Conservation (phyloP, 2,797 vertebrate genomes). For the Morus bassanus region DNA sequence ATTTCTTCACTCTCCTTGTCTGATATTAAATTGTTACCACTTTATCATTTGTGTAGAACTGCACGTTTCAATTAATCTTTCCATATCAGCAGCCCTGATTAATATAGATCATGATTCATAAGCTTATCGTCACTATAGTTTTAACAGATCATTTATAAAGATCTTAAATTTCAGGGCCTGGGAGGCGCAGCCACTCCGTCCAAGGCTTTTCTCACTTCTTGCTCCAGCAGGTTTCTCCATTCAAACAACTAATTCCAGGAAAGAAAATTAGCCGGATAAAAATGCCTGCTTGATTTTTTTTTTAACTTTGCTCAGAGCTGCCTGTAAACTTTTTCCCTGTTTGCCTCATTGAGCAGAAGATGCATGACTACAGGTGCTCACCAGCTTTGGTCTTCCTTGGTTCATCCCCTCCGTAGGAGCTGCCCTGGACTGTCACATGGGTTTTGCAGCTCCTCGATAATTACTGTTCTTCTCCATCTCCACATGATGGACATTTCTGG, state of each 20-base stretch:
- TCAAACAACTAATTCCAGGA: slow-evolving; percentile 74
- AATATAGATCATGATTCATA: slow-evolving; percentile 98
- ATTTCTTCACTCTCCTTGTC: slow-evolving; percentile 96
- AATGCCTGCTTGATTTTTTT: background rate
- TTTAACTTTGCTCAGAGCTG: background rate
- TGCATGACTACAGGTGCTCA: background rate
- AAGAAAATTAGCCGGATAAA: slow-evolving; percentile 73
- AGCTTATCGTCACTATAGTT: slow-evolving; percentile 97
- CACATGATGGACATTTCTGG: rapidly evolving
- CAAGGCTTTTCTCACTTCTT: slow-evolving; percentile 76
- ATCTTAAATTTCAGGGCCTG: slow-evolving; percentile 86
- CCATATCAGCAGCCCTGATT: slow-evolving; percentile 90
- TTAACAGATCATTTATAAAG: slow-evolving; percentile 93
- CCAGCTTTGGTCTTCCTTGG: background rate
- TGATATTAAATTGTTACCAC: slow-evolving; percentile 97
- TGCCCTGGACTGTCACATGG: background rate
- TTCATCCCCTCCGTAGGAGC: background rate
- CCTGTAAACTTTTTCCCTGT: background rate
- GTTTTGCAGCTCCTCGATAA: background rate
- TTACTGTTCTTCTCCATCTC: background rate
- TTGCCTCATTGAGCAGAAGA: background rate
- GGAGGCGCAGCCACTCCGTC: slow-evolving; percentile 78
- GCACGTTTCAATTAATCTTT: slow-evolving; percentile 98
- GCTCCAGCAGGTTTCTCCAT: slow-evolving; percentile 71
- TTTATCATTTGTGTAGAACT: slow-evolving; percentile 99